Conservation (phyloP, 2,113 vertebrate genomes). For the Nanorana parkeri region DNA sequence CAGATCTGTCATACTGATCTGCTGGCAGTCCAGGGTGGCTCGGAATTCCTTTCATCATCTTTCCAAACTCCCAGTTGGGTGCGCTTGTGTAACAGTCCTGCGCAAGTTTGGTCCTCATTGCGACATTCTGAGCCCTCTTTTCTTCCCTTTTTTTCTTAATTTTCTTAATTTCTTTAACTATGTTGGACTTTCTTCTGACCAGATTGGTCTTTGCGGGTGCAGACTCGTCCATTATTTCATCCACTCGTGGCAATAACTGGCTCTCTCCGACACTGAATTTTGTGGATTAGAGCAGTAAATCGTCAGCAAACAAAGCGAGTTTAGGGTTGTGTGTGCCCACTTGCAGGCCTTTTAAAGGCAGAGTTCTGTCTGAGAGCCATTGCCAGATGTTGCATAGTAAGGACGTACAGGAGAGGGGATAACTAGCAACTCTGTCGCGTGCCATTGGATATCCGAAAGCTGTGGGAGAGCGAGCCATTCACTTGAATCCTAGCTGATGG, state of each 20-base stretch:
- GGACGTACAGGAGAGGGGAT: too few species aligned
- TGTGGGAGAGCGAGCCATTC: too few species aligned
- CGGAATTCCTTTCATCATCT: slow-evolving; percentile 92
- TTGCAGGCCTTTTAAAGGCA: too few species aligned
- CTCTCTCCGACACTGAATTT: slow-evolving; percentile 62
- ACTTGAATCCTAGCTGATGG: too few species aligned
- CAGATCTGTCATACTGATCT: slow-evolving; percentile 75
- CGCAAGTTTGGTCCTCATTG: slow-evolving; percentile 80
- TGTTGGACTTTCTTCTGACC: slow-evolving; percentile 82
- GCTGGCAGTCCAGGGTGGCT: slow-evolving; percentile 81
- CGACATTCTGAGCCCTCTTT: slow-evolving; percentile 74
- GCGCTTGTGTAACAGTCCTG: slow-evolving; percentile 78
- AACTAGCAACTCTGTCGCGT: too few species aligned
- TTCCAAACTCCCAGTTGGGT: slow-evolving; percentile 92
- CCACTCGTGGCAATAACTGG: slow-evolving; percentile 61
- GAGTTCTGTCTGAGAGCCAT: too few species aligned
- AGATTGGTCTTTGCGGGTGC: slow-evolving; percentile 57
- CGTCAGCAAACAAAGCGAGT: too few species aligned
- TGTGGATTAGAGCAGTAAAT: too few species aligned
- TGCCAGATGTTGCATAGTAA: too few species aligned
- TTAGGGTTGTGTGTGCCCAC: too few species aligned
- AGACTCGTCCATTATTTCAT: slow-evolving; percentile 65
- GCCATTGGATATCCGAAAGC: too few species aligned
- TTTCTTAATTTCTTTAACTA: slow-evolving; percentile 81
- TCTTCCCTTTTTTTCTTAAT: slow-evolving; percentile 84